These are phyloP conservation scores for Rutpela maculata DNA, from an alignment of 2,888 invertebrate genomes.

Conservation along the genomic window DNA sequence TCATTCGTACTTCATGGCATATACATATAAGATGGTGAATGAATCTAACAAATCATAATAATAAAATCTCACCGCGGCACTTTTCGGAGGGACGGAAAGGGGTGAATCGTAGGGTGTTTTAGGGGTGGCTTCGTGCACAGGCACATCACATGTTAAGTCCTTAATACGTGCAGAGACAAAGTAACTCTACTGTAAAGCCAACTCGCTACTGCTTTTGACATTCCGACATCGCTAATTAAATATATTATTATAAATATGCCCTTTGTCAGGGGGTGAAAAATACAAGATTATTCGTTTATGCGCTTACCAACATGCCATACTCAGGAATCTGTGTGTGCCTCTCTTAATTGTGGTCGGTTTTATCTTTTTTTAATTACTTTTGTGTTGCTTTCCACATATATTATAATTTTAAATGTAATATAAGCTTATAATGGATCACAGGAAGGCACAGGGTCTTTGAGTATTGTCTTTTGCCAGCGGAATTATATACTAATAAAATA, in stretches of 20 bases:
- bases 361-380: slow-evolving; percentile 47
- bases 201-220: slow-evolving; percentile 70
- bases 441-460: background rate
- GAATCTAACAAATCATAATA: slow-evolving; percentile 39
- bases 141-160: slow-evolving; percentile 68
- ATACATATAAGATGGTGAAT: slow-evolving; percentile 10
- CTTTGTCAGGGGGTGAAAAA: slow-evolving; percentile 65
- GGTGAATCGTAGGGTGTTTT: slow-evolving; percentile 49
- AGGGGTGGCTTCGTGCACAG: slow-evolving; percentile 62
- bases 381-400: slow-evolving; percentile 14
- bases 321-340: slow-evolving; percentile 51
- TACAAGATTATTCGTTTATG: slow-evolving; percentile 70
- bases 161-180: slow-evolving; percentile 69
- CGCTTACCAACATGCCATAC: slow-evolving; percentile 60
- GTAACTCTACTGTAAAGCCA: slow-evolving; percentile 72
- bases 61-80: slow-evolving; percentile 49
- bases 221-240: slow-evolving; percentile 71
- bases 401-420: slow-evolving; percentile 7
- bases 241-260: slow-evolving; percentile 72
- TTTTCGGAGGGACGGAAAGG: slow-evolving; percentile 42
- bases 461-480: background rate
- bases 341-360: slow-evolving; percentile 48
- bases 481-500: background rate
- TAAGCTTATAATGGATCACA: background rate
- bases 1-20: background rate